Percentiles rank a stretch among this genome's conserved stretches.
These are phyloP conservation scores for Drosophila grimshawi DNA, from an alignment of 1,140 invertebrate genomes.

Conservation along the genomic window DNA sequence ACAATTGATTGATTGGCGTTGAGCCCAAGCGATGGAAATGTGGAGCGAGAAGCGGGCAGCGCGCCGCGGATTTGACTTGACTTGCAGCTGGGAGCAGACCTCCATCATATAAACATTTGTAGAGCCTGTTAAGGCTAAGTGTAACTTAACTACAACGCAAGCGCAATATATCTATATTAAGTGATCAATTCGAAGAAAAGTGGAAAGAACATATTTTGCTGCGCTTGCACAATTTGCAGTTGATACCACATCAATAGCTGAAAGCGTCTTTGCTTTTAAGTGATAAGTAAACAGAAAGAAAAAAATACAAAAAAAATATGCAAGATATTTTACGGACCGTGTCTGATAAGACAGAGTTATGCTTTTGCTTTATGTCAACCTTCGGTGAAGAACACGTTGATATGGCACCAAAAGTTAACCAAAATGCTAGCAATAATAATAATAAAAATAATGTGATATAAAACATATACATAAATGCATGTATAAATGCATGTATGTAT, in stretches of 20 bases:
- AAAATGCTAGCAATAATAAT: neutral
- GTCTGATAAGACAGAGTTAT: conserved; percentile 25
- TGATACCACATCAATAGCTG: neutral
- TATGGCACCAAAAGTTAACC: conserved; percentile 3
- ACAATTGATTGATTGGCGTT: conserved; percentile 37
- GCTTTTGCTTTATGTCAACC: conserved; percentile 15
- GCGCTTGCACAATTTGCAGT: neutral
- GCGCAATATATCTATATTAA: too few species aligned
- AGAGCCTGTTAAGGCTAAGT: too few species aligned
- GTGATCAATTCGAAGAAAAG: too few species aligned
- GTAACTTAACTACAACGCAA: too few species aligned
- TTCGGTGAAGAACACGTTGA: conserved; percentile 29
- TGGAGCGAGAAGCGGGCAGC: too few species aligned
- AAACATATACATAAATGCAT: too few species aligned
- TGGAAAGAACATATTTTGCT: neutral
- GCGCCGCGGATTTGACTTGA: too few species aligned
- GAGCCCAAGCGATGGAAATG: neutral
- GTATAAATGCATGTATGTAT: neutral
- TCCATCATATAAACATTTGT: too few species aligned
- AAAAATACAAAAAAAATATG: neutral
- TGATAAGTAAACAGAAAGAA: conserved; percentile 20
- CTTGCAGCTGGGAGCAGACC: too few species aligned
- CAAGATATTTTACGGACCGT: conserved; percentile 15
- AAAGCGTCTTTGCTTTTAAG: neutral
- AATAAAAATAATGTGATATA: too few species aligned